Evolutionary conservation across 2,888 invertebrate genomes (phyloP).

Genomic region (Scaptomyza tumidula): DNA sequence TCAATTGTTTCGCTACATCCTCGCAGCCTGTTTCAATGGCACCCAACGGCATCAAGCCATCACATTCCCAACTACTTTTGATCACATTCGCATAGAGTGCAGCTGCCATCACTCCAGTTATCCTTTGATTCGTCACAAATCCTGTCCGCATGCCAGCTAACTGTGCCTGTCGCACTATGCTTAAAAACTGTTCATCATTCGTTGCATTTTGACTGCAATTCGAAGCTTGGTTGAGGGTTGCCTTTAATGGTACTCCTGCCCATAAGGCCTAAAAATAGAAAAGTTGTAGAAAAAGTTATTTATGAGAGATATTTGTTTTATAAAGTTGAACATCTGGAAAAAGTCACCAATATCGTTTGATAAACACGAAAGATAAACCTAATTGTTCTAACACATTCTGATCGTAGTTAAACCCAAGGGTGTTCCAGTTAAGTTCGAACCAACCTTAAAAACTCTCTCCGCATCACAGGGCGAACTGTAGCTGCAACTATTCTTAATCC

Average conservation of each 20-base stretch:
- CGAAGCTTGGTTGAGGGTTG: conserved; percentile 83
- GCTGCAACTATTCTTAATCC: conserved; percentile 94
- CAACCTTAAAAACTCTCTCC: conserved; percentile 87
- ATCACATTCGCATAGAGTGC: conserved; percentile 91
- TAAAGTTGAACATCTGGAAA: neutral
- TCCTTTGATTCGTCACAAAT: conserved; percentile 93
- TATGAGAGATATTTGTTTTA: too few species aligned
- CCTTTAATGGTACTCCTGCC: conserved; percentile 87
- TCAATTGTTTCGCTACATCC: conserved; percentile 92
- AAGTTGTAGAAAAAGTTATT: too few species aligned
- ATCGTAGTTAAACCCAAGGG: too few species aligned
- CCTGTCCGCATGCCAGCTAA: conserved; percentile 90
- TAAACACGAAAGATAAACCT: neutral
- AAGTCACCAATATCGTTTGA: neutral
- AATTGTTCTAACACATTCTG: too few species aligned
- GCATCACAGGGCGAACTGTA: conserved; percentile 93
- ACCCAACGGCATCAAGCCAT: conserved; percentile 87
- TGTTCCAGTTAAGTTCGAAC: neutral
- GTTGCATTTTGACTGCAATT: conserved; percentile 88
- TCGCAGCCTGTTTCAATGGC: conserved; percentile 86
- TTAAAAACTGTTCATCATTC: conserved; percentile 86
- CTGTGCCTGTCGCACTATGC: conserved; percentile 89
- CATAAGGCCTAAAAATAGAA: conserved; percentile 86
- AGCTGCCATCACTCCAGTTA: conserved; percentile 93
- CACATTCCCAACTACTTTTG: conserved; percentile 93